Evolutionary conservation across 1,140 invertebrate species (phyloP).

Genomic region (Aphelinus atriplicis): DNA sequence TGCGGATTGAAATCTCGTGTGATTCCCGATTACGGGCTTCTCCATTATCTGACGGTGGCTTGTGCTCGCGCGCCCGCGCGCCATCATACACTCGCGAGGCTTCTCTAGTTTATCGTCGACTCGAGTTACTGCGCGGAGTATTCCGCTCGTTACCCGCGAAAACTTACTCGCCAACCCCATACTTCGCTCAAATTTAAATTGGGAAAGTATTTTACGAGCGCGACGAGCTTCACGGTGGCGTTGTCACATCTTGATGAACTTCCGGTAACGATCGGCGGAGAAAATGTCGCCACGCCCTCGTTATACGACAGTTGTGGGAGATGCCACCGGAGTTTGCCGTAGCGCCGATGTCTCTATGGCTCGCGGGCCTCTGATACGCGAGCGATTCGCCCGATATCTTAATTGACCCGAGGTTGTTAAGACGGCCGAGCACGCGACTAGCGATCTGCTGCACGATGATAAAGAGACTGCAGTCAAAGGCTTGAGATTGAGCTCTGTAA

Average conservation of each 20-base stretch:
- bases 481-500: too few species aligned
- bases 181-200: slow-evolving; percentile 65
- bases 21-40: slow-evolving; percentile 57
- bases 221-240: slow-evolving; percentile 63
- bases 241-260: slow-evolving; percentile 68
- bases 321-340: slow-evolving; percentile 19
- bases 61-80: background rate
- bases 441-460: too few species aligned
- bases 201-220: slow-evolving; percentile 68
- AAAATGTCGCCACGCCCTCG: slow-evolving; percentile 33
- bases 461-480: too few species aligned
- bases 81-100: background rate
- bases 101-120: slow-evolving; percentile 56
- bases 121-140: slow-evolving; percentile 53
- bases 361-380: slow-evolving; percentile 16
- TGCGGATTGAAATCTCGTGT: slow-evolving; percentile 50
- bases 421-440: background rate
- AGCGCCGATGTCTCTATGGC: background rate
- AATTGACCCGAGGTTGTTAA: slow-evolving; percentile 37
- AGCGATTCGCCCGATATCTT: slow-evolving; percentile 38
- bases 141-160: slow-evolving; percentile 64
- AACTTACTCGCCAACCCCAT: slow-evolving; percentile 51
- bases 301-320: slow-evolving; percentile 14
- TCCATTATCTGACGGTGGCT: slow-evolving; percentile 50
- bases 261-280: slow-evolving; percentile 61